Base-by-base conservation (phyloP, 2,888 invertebrate species). In the Dicycla oo region DNA sequence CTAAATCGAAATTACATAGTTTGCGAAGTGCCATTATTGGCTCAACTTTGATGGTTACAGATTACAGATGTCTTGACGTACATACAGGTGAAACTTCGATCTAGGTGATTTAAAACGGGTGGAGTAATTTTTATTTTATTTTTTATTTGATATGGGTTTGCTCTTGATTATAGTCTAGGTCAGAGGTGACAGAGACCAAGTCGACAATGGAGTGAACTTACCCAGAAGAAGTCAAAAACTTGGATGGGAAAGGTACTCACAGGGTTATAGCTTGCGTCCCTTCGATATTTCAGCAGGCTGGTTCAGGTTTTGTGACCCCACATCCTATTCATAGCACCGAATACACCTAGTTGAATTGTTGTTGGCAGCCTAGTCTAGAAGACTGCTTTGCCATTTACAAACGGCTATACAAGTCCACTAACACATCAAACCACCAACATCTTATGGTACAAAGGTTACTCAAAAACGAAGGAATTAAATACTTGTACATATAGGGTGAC, bases 1-100 rank as follows among this genome's bases (percentile, higher is more conserved):
- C 88, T 85, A 77, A 61, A 78, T 79, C 71, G 78, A 82, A 86
- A 89, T 86, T 88, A n/a, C n/a, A n/a, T n/a, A 88, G 88, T 88
- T 89, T 69, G 66, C 74, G 43, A 85, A 87, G 84, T 83, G 72
- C 70, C 81, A 82, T 77, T 84, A 80, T 88, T 85, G 67, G 61
- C 49, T 56, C 64, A 70, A 83, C 69, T 81, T 77, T 73, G 69
- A 80, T 73, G 66, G 73, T 62, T 61, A 56, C 63, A 54, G 69
- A 80, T 70, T 66, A 73, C 66, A 75, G 80, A 75, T 64, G 63
- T 56, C 65, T 75, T 70, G 47, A 67, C 54, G 47, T 45, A 62
- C 57, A 43, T 72, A 43, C 8, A 58, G 34, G 43, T 30, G 26
- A 38, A 67, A 81, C 63, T 70, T 76, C 20, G 56, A 64, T 70